Evolutionary conservation across 1,140 invertebrate genomes (phyloP), one percentile per base, ranked within the genome.

Genomic region (Belonocnema kinseyi): DNA sequence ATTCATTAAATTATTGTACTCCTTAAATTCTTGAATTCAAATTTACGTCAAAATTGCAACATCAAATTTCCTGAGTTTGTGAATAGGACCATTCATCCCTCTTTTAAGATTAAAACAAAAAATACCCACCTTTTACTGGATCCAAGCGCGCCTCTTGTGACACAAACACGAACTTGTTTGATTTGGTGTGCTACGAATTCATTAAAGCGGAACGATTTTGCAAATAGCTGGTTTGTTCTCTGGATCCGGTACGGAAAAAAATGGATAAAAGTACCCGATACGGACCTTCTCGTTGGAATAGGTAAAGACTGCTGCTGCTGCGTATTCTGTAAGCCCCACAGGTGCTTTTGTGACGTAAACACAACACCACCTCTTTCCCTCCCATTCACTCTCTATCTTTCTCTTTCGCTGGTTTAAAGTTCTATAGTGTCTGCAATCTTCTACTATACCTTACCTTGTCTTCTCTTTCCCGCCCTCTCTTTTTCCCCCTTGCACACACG

Each of bases 401-500:
- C 52, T 72, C 50, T 70, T 53, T 40, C 74, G 51, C 74, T 51
- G 51, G 53, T 72, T 40, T 33, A 33, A 33, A 33, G 26, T 33
- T 56, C 51, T 46, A 17, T 72, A 46, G 11, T 74, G 13, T 3
- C 14, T 33, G 21, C 16, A 66, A 40, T 66, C 40, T 66, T 26
- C 40, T 4, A 3, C 26, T 16, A 10, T 74, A 56, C 71, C 26
- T 33, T 33, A 3, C 26, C 26, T 33, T 33, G 26, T 14, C 52
- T 52, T 76, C 73, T 74, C 51, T 50, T 75, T 75, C 56, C 46
- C 26, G n/a, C 40, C 50, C 21, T 75, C n/a, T 74, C 58, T 33
- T 75, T 78, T 52, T 76, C 70, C 14, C 75, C 72, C 58, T 70
- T 72, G 26, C 14, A 46, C 17, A 50, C 56, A 12, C 54, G 72